Conservation (phyloP, 1,140 invertebrate species). For the Lepidurus couesii region DNA sequence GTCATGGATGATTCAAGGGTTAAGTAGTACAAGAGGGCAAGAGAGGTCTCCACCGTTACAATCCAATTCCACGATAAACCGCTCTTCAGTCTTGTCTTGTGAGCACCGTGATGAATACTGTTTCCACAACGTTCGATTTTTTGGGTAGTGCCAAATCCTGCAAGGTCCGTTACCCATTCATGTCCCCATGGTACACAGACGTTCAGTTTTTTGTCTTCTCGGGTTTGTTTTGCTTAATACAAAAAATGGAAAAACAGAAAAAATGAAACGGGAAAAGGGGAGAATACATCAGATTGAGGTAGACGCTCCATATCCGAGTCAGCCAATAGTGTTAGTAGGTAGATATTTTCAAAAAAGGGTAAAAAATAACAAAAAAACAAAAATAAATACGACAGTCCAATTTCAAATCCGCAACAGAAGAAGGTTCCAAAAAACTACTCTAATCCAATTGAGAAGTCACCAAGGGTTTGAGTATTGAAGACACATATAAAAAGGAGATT, state of each 20-base stretch:
- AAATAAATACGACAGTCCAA: background rate
- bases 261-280: conserved; percentile 13
- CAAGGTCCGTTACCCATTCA: background rate
- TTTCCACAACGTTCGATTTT: conserved; percentile 2
- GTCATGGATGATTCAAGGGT: conserved; percentile 15
- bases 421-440: background rate
- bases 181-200: background rate
- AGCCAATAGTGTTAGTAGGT: background rate
- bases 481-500: conserved; percentile 6
- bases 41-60: conserved; percentile 3
- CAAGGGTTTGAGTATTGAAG: conserved; percentile 9
- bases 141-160: background rate
- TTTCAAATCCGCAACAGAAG: background rate
- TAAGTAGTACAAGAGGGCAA: background rate
- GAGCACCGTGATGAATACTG: conserved; percentile 21
- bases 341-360: background rate
- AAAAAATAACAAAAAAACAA: background rate
- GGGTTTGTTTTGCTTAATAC: background rate
- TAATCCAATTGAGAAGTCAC: background rate
- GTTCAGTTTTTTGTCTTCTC: background rate
- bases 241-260: background rate
- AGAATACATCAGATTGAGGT: conserved; percentile 13
- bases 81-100: background rate
- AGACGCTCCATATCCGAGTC: conserved; percentile 1
- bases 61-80: background rate